Percentiles rank a stretch among this genome's conserved stretches.
Evolutionary conservation across 2,113 vertebrate genomes (phyloP).

Genomic region (Melozone crissalis): DNA sequence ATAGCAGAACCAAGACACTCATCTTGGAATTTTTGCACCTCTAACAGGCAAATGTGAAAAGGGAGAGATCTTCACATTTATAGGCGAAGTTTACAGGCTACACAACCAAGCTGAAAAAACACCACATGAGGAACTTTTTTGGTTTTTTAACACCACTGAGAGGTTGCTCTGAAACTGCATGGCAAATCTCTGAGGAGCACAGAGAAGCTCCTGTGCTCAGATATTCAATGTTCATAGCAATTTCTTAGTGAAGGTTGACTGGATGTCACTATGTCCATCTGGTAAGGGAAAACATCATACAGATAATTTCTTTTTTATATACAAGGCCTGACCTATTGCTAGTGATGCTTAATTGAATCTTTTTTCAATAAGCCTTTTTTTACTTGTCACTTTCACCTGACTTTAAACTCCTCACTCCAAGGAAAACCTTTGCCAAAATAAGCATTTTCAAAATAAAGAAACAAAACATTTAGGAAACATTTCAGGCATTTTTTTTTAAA

Average conservation of each 20-base stretch:
- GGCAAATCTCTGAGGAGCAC: background rate
- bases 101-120: background rate
- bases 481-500: background rate
- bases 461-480: background rate
- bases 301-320: background rate
- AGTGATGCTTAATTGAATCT: background rate
- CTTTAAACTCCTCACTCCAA: background rate
- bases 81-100: background rate
- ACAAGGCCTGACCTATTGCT: background rate
- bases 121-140: background rate
- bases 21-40: background rate
- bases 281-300: background rate
- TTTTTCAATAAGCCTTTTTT: background rate
- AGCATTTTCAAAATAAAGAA: background rate
- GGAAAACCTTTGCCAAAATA: background rate
- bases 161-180: background rate
- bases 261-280: background rate
- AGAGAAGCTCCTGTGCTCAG: background rate
- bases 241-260: background rate
- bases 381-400: background rate
- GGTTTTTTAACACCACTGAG: background rate
- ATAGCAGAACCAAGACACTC: background rate
- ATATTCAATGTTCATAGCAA: background rate
- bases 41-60: background rate
- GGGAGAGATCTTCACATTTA: background rate